Base-by-base conservation (phyloP, 2,797 vertebrate species). In the Petrocephalus sullivani region DNA sequence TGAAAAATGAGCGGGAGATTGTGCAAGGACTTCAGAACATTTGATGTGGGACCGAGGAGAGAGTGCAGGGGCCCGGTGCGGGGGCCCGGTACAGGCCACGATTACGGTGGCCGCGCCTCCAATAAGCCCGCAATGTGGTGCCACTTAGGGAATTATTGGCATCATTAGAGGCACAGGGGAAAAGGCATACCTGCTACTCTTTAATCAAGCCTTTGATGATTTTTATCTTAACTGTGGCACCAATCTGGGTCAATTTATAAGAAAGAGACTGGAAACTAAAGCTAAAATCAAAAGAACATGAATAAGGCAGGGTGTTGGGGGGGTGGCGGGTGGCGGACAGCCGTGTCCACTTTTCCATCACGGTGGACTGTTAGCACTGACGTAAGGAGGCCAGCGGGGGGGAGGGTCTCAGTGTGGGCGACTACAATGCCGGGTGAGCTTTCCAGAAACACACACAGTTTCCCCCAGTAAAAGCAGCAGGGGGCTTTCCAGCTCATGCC, bases 391-490 rank as follows among this genome's bases (percentile, higher is more conserved):
- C 88, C 90, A 85, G 5, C 84, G 78, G 78, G 10, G 87, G 75
- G 54, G 78, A 28, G 53, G 87, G 86, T 67, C 84, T 14, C 58
- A 82, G 91, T 90, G 92, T 89, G 90, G 91, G 94, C 90, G 88
- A 90, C 90, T 92, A 90, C 92, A 92, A 92, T 91, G 90, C 89
- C 85, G 91, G 92, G 92, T 91, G 91, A 87, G 90, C 90, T 92
- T 92, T 93, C 91, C 92, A 94, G 93, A 92, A 94, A 93, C 92
- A 93, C 94, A 94, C 90, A 92, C 93, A 93, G 93, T 93, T 96
- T 95, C 95, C 94, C 93, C 95, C 93, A 94, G 94, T 95, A 94
- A 95, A 95, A 94, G 91, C 93, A 95, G 93, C 92, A 89, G 94
- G 95, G 92, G 95, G 93, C 91, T 93, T 93, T 95, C 96, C 94